Percentiles rank a stretch among this genome's conserved stretches.
phyloP scores from a whole-genome alignment of 2,888 invertebrate genomes.

The Augochlorella aurata region DNA sequence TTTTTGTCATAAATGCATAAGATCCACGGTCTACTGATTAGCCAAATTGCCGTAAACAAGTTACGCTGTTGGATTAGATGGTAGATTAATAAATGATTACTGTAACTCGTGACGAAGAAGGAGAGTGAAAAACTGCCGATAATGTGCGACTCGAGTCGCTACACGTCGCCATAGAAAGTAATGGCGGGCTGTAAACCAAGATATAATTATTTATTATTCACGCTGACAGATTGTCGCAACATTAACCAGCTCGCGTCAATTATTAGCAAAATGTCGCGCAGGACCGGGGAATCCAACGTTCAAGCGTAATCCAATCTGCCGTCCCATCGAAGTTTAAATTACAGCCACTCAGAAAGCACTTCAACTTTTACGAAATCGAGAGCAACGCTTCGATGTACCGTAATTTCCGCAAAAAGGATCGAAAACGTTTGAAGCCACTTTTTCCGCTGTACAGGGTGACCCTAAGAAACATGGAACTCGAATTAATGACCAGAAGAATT shows the following conservation, averaged over 20 bases:
- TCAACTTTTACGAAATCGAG: conserved; percentile 15
- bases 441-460: neutral
- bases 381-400: conserved; percentile 15
- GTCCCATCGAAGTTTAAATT: conserved; percentile 14
- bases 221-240: neutral
- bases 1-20: too few relatives aligned
- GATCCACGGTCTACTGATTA: too few relatives aligned
- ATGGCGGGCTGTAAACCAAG: neutral
- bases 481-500: neutral
- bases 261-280: conserved; percentile 1
- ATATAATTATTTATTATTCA: neutral
- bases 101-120: neutral
- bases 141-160: neutral
- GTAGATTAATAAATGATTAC: neutral
- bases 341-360: conserved; percentile 14
- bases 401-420: conserved; percentile 17
- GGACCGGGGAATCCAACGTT: neutral
- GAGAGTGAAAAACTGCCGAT: too few relatives aligned
- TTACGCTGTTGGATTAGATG: too few relatives aligned
- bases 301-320: conserved; percentile 10
- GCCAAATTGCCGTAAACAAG: too few relatives aligned
- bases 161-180: neutral
- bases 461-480: neutral
- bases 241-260: neutral
- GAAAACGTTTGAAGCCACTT: conserved; percentile 1